Conservation (phyloP, 2,888 invertebrate species). For the Scelioninae gen. 1 region DNA sequence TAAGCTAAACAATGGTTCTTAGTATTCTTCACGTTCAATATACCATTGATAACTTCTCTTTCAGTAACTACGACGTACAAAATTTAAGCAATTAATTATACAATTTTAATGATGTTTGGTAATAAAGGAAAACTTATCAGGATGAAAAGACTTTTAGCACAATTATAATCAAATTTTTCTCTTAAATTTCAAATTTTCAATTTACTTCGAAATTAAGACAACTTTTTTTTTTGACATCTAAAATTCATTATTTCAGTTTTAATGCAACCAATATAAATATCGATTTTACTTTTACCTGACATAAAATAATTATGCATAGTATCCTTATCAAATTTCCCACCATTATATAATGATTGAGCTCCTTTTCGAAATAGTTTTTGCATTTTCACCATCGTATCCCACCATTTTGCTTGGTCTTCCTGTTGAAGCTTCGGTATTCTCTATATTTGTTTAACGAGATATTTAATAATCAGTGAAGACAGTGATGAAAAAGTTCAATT, state of each 20-base stretch:
- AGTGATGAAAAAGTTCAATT: not conserved
- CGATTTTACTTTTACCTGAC: constrained; percentile 96
- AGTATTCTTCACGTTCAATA: constrained; percentile 96
- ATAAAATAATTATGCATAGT: constrained; percentile 99
- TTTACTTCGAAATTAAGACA: no score
- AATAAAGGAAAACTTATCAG: no score
- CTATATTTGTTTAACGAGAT: constrained; percentile 85
- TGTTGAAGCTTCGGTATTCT: constrained; percentile 97
- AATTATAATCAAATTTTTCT: no score
- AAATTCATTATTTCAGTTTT: no score
- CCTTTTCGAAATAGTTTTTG: constrained; percentile 97
- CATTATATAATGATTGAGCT: constrained; percentile 92
- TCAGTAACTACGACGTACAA: constrained; percentile 91
- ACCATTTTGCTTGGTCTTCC: constrained; percentile 98
- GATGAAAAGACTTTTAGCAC: no score
- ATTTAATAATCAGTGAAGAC: not conserved
- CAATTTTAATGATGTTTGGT: no score
- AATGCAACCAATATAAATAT: no score
- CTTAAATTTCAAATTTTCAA: no score
- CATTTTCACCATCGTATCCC: constrained; percentile 98
- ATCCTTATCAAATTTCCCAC: constrained; percentile 94
- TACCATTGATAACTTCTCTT: constrained; percentile 97
- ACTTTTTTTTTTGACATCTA: no score
- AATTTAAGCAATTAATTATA: not conserved
- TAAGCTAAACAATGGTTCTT: constrained; percentile 98